A percentile compares a stretch with the other conserved stretches of the same genome.
Evolutionary conservation across 2,113 vertebrate species (phyloP).

Genomic region (Ictalurus punctatus): DNA sequence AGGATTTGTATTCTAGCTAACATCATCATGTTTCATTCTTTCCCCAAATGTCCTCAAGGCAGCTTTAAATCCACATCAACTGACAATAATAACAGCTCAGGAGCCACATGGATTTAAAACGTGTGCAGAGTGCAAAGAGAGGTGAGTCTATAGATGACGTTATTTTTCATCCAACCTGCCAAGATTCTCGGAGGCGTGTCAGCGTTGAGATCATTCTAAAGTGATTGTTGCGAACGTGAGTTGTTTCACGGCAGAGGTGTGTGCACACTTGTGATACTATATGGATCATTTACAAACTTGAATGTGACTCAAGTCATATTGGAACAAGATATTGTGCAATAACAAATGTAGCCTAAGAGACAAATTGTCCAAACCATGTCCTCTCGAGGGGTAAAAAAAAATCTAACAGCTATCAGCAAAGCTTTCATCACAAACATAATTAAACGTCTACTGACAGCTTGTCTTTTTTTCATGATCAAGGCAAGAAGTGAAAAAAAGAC

Average conservation of each 20-base stretch:
- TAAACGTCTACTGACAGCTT: not conserved
- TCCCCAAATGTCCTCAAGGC: not conserved
- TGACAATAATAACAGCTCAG: not conserved
- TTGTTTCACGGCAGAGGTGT: not conserved
- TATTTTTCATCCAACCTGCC: not conserved
- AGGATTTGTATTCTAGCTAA: slow-evolving; percentile 19
- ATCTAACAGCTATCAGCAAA: not conserved
- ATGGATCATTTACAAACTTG: not conserved
- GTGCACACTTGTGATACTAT: not conserved
- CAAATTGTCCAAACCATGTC: not conserved
- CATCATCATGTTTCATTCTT: not conserved
- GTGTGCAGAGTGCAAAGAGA: slow-evolving; percentile 16
- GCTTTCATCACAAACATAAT: not conserved
- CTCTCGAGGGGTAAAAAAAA: not conserved
- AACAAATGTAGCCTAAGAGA: not conserved
- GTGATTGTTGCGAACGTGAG: not conserved
- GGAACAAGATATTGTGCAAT: not conserved
- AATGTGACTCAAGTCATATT: not conserved
- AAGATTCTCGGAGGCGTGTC: not conserved
- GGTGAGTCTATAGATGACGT: not conserved
- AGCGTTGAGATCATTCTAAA: not conserved
- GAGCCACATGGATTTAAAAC: slow-evolving; percentile 6
- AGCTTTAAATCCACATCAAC: slow-evolving; percentile 7
- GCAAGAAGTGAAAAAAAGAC: not conserved
- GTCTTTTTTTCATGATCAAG: not conserved